phyloP scores from a whole-genome alignment of 2,797 vertebrate genomes.

The Enteromius viviparus region DNA sequence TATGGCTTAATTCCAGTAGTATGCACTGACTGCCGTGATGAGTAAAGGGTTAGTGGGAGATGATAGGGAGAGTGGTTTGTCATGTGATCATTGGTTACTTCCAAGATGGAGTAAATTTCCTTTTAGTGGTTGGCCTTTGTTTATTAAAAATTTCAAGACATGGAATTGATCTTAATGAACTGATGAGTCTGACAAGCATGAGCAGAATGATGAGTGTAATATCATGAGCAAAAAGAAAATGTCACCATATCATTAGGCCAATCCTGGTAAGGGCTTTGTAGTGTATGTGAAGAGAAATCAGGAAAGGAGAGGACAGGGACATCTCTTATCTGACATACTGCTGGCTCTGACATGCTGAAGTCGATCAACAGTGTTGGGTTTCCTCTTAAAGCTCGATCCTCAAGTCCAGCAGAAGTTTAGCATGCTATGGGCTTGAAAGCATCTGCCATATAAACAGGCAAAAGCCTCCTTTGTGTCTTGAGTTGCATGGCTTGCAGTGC shows the following conservation, averaged over 20 bases:
- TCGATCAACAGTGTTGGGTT: not conserved
- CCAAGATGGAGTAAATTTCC: not conserved
- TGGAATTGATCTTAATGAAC: not conserved
- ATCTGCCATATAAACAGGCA: constrained; percentile 21
- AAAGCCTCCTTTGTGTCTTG: constrained; percentile 61
- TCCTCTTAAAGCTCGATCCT: constrained; percentile 7
- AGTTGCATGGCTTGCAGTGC: constrained; percentile 77
- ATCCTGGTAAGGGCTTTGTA: constrained; percentile 6
- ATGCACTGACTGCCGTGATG: not conserved
- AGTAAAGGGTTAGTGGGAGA: not conserved
- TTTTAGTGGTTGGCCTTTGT: constrained; percentile 7
- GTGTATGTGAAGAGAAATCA: constrained; percentile 4
- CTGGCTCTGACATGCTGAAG: not conserved
- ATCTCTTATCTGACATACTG: constrained; percentile 17
- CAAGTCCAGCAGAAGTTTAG: constrained; percentile 13
- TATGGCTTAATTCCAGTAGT: constrained; percentile 60
- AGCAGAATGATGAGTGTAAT: constrained; percentile 4
- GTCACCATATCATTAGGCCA: not conserved
- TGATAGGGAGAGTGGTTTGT: not conserved
- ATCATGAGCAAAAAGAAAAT: constrained; percentile 7
- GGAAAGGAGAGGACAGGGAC: constrained; percentile 2
- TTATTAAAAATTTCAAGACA: not conserved
- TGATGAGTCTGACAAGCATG: constrained; percentile 11
- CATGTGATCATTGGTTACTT: constrained; percentile 10
- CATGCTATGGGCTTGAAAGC: not conserved